These are phyloP conservation scores for Calephelis virginiensis DNA, from an alignment of 1,140 invertebrate genomes.

Conservation along the genomic window DNA sequence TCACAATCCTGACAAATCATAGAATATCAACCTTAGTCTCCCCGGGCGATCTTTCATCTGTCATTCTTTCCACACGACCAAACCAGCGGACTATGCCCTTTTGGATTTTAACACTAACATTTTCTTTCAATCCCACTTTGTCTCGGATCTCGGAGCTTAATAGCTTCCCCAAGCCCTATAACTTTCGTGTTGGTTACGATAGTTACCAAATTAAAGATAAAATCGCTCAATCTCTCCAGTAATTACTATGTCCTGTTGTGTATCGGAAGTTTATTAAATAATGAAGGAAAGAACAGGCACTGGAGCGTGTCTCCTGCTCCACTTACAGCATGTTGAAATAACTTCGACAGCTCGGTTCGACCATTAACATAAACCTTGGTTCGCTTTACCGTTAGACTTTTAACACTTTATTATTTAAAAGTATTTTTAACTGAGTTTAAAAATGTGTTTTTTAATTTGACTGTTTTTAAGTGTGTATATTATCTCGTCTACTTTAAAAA, in stretches of 20 bases:
- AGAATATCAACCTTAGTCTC: no score
- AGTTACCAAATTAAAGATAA: not conserved
- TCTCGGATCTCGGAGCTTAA: no score
- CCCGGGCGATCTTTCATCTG: no score
- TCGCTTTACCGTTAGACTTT: not conserved
- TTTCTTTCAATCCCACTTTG: no score
- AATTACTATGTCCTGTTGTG: slow-evolving; percentile 4
- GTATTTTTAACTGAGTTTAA: not conserved
- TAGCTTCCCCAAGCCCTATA: no score
- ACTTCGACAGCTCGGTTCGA: not conserved
- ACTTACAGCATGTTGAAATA: slow-evolving; percentile 3
- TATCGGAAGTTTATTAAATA: slow-evolving; percentile 14
- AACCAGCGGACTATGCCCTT: no score
- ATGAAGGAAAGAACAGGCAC: slow-evolving; percentile 11
- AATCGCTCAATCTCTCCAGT: not conserved
- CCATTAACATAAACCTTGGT: slow-evolving; percentile 13
- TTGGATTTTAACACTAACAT: no score
- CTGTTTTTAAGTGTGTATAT: no score
- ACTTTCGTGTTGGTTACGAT: no score
- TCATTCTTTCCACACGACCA: no score
- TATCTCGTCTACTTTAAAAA: no score
- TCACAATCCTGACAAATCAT: no score
- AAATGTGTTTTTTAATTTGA: not conserved
- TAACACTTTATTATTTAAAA: not conserved
- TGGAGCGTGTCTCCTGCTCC: slow-evolving; percentile 14